phyloP scores from a whole-genome alignment of 2,888 invertebrate genomes.

The Dicranocentrus wangi region DNA sequence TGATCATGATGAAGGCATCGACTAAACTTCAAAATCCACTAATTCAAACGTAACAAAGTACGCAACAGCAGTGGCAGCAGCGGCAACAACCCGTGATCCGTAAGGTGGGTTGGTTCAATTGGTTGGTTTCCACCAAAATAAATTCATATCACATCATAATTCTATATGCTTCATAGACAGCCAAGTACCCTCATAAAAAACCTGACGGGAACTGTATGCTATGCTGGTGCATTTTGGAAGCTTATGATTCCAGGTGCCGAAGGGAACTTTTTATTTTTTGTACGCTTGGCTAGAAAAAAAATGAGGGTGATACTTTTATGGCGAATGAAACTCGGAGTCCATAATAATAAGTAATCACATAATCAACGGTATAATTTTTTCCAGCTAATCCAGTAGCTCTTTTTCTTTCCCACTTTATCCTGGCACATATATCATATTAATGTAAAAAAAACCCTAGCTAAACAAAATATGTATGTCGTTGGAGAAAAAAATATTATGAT shows the following conservation, averaged over 20 bases:
- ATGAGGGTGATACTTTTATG: conserved; percentile 68
- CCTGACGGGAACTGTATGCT: too few relatives aligned
- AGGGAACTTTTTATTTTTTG: conserved; percentile 50
- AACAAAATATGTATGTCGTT: too few relatives aligned
- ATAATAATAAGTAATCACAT: conserved; percentile 70
- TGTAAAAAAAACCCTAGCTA: too few relatives aligned
- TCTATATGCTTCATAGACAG: too few relatives aligned
- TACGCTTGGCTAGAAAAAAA: too few relatives aligned
- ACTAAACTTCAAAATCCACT: conserved; percentile 44
- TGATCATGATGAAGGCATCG: conserved; percentile 31
- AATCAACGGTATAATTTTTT: conserved; percentile 69
- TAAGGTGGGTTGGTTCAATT: too few relatives aligned
- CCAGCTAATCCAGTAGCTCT: conserved; percentile 46
- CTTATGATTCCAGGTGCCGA: conserved; percentile 63
- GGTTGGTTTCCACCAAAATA: too few relatives aligned
- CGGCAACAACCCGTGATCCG: not conserved
- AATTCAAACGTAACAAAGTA: conserved; percentile 14
- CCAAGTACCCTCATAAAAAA: too few relatives aligned
- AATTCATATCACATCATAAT: too few relatives aligned
- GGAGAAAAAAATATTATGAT: not conserved
- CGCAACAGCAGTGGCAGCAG: conserved; percentile 14
- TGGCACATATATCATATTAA: too few relatives aligned
- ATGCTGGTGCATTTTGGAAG: conserved; percentile 48
- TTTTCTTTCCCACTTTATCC: conserved; percentile 10
- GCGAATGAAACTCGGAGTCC: conserved; percentile 63